These are phyloP conservation scores for Cotesia chilonis DNA, from an alignment of 1,140 invertebrate species.

Conservation along the genomic window DNA sequence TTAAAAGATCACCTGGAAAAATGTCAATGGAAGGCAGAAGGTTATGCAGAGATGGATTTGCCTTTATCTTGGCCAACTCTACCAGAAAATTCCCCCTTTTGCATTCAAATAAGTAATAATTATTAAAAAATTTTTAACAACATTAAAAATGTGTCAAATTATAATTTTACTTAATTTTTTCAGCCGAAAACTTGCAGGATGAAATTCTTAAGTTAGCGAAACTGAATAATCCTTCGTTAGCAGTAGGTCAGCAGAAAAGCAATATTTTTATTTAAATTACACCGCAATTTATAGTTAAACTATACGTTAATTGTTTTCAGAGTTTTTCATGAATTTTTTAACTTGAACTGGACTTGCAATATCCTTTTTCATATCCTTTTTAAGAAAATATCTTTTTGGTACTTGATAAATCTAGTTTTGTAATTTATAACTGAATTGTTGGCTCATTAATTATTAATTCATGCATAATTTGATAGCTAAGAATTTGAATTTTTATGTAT, in stretches of 20 bases:
- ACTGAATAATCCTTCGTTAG: constrained; percentile 47
- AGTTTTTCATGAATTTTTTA: constrained; percentile 49
- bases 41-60: constrained; percentile 60
- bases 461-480: too few species aligned
- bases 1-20: constrained; percentile 60
- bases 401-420: constrained; percentile 40
- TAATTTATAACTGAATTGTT: neutral
- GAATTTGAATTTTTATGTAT: too few species aligned
- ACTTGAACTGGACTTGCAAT: constrained; percentile 52
- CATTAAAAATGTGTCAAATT: constrained; percentile 17
- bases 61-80: constrained; percentile 61
- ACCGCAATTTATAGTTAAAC: constrained; percentile 39
- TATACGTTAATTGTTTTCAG: constrained; percentile 59
- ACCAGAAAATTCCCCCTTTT: constrained; percentile 42
- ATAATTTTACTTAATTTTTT: constrained; percentile 42
- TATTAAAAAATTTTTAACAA: constrained; percentile 21
- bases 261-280: constrained; percentile 23
- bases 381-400: constrained; percentile 30
- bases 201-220: constrained; percentile 56
- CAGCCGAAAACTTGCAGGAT: constrained; percentile 63
- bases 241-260: constrained; percentile 51
- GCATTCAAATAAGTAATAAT: constrained; percentile 56
- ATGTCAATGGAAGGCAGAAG: constrained; percentile 65
- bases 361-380: constrained; percentile 64
- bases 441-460: too few species aligned